These are phyloP conservation scores for Burhinus bistriatus DNA, from an alignment of 2,113 vertebrate species.

Conservation along the genomic window DNA sequence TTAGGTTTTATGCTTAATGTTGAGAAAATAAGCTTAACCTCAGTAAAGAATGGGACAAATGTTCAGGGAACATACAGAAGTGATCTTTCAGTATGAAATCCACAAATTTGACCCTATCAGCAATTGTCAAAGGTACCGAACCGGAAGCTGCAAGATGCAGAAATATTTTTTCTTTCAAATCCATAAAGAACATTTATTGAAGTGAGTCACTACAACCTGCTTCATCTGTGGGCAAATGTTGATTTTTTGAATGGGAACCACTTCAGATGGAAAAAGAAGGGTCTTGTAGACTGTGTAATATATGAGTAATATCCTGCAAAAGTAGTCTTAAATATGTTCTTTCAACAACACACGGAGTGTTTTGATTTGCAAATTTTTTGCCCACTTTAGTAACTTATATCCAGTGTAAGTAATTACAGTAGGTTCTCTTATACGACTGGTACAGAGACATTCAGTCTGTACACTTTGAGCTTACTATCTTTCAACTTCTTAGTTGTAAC, in stretches of 20 bases:
- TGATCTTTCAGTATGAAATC: not conserved
- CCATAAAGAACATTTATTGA: not conserved
- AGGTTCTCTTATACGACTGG: not conserved
- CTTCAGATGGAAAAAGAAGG: not conserved
- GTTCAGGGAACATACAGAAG: fast-evolving
- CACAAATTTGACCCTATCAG: not conserved
- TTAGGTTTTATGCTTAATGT: not conserved
- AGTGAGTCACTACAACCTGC: not conserved
- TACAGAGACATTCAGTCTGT: not conserved
- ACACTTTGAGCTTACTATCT: not conserved
- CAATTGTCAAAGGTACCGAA: not conserved
- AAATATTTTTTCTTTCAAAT: not conserved
- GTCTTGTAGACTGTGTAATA: not conserved
- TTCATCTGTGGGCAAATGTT: not conserved
- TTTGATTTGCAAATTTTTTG: not conserved
- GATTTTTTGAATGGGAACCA: not conserved
- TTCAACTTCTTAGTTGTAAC: not conserved
- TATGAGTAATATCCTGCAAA: not conserved
- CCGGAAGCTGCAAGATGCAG: not conserved
- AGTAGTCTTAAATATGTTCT: not conserved
- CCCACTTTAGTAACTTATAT: not conserved
- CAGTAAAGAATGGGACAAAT: not conserved
- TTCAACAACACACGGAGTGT: fast-evolving
- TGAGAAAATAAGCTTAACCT: not conserved
- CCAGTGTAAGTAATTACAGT: not conserved